Base-by-base conservation (phyloP, 2,113 vertebrate species). In the Tachysurus vachellii region DNA sequence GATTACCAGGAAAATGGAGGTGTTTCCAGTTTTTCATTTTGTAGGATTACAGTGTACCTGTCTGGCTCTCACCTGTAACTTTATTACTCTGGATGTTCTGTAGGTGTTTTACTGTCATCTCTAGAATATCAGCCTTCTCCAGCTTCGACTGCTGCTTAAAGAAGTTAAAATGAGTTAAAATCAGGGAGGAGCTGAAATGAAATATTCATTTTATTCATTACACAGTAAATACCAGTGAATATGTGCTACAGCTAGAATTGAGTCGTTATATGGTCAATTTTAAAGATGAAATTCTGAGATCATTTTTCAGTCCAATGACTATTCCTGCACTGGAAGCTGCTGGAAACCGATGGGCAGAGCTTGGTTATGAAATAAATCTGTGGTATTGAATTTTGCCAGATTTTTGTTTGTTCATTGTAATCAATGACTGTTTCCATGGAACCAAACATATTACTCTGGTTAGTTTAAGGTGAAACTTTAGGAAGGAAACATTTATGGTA, bases 71-170 rank as follows among this genome's bases (percentile, higher is more conserved):
- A 97, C 97, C 96, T 85, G 93, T 92, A 68, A 94, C 84, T 91
- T 93, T 96, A 85, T 83, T 95, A 88, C 89, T 95, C 91, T 97
- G 96, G 91, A 97, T 96, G 90, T 97, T 97, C 91, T 97, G 96
- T 73, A 98, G 95, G 88, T 98, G 97, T 90, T 96, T 97, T 85
- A 98, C 97, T 0, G 97, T 97, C 97, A 98, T 98, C 90, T 98
- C 97, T 0, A 98, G 95, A 85, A 97, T 97, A 85, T 98, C 97
- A 1, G 97, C 97, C 82, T 98, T 98, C 87, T 98, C 97, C 59
- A 97, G 92, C 82, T 98, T 98, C 80, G 97, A 97, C 92, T 97
- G 97, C 97, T 98, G 92, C 88, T 86, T 89, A 83, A 81, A 83
- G 80, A 84, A 82, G 79, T 19, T 19, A 36, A 36, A 36, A 36